These are phyloP conservation scores for Camponotus fellah DNA, from an alignment of 2,888 invertebrate species.

Conservation along the genomic window DNA sequence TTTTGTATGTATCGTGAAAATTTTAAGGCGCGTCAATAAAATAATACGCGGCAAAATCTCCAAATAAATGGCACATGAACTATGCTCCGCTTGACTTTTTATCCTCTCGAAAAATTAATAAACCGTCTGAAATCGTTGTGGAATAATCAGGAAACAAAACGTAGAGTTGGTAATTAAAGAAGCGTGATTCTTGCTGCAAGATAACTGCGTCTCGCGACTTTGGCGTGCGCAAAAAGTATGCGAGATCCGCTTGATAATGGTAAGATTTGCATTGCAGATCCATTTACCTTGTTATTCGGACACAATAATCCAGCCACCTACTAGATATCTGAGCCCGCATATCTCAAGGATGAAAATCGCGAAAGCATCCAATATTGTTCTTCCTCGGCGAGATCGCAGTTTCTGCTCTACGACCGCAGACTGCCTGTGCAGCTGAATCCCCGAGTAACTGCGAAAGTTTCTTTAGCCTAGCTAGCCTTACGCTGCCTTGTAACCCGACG, in stretches of 20 bases:
- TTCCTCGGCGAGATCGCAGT: conserved; percentile 58
- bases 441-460: conserved; percentile 65
- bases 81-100: background rate
- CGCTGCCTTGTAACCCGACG: conserved; percentile 39
- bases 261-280: conserved; percentile 81
- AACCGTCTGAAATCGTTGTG: background rate
- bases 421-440: conserved; percentile 49
- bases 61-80: background rate
- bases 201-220: conserved; percentile 11
- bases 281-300: conserved; percentile 78
- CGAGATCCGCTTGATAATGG: conserved; percentile 31
- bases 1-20: background rate
- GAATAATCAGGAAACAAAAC: background rate
- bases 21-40: background rate
- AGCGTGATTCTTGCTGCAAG: background rate
- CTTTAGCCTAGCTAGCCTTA: conserved; percentile 19
- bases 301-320: conserved; percentile 74
- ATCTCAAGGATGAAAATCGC: conserved; percentile 65
- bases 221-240: conserved; percentile 4
- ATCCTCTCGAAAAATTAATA: conserved; percentile 6
- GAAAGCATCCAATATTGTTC: conserved; percentile 14
- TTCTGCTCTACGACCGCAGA: conserved; percentile 58
- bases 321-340: conserved; percentile 61
- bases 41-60: background rate
- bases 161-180: conserved; percentile 10